Evolutionary conservation across 2,888 invertebrate genomes (phyloP).

Genomic region (Boloria selene): DNA sequence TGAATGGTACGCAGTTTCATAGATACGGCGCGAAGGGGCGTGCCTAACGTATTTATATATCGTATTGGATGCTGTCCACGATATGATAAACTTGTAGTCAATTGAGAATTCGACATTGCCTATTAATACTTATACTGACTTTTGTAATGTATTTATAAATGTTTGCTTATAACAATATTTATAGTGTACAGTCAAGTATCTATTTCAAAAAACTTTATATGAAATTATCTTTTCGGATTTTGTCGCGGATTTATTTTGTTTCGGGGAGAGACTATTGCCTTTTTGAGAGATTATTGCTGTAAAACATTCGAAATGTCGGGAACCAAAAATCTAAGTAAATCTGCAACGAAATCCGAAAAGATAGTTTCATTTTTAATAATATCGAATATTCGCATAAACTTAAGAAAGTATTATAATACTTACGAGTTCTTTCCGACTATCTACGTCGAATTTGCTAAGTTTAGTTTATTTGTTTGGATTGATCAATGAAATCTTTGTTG

Average conservation of each 20-base stretch:
- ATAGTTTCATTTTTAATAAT: too few species aligned
- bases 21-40: constrained; percentile 60
- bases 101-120: constrained; percentile 40
- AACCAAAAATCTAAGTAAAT: too few species aligned
- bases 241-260: too few species aligned
- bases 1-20: constrained; percentile 67
- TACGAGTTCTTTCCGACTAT: too few species aligned
- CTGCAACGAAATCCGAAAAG: too few species aligned
- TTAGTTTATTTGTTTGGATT: not conserved
- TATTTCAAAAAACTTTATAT: too few species aligned
- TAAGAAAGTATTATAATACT: too few species aligned
- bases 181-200: not conserved
- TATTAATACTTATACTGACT: constrained; percentile 44
- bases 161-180: not conserved
- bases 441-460: not conserved
- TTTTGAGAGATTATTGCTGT: too few species aligned
- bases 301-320: too few species aligned
- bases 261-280: too few species aligned
- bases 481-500: not conserved
- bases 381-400: too few species aligned
- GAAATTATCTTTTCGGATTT: too few species aligned
- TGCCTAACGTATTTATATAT: constrained; percentile 55
- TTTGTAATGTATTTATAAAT: constrained; percentile 2
- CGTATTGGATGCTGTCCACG: constrained; percentile 43
- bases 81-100: constrained; percentile 38